Evolutionary conservation across 2,113 vertebrate genomes (phyloP), one percentile per base, ranked within the genome.

Genomic region (Amblyopsis rosae): DNA sequence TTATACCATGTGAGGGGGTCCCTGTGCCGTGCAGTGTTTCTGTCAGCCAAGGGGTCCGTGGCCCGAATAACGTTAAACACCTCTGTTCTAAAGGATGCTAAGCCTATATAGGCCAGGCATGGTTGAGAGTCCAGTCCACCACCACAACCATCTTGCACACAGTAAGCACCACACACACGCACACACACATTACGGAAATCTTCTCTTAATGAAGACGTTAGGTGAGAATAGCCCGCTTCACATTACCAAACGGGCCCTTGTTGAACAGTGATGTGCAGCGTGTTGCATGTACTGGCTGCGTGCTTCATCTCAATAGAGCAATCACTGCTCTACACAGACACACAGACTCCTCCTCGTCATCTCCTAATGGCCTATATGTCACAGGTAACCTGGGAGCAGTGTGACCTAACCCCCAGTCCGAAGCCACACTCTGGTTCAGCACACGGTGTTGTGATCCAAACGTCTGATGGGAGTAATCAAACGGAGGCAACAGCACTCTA

Each of bases 341-440:
- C 45, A n/a, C 74, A 1, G 46, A 48, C 77, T 80, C 67, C 65
- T 26, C 26, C 26, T 26, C 26, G 58, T 47, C 71, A 75, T 76
- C 76, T 82, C 79, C 70, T 84, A 82, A 88, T 85, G 84, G 79
- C 72, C 70, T 72, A n/a, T 54, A 86, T 83, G 83, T 73, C 84
- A 89, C 82, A 78, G 77, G 53, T 49, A 70, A 62, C 49, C 68
- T 62, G 66, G 72, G 72, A 77, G 69, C 64, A 13, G 58, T 49
- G 62, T 26, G 33, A 68, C 56, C 65, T 50, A 76, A 77, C 65
- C 84, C 62, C 45, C 72, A 69, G 41, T 47, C 71, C 69, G 17
- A 81, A 54, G 74, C 65, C n/a, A 5, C 67, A 53, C 49, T 26
- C 75, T 75, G 82, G 85, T 81, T 85, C 68, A 65, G 64, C 51